Evolutionary conservation across 2,113 vertebrate species (phyloP), one percentile per base, ranked within the genome.

Genomic region (Bufo gargarizans): DNA sequence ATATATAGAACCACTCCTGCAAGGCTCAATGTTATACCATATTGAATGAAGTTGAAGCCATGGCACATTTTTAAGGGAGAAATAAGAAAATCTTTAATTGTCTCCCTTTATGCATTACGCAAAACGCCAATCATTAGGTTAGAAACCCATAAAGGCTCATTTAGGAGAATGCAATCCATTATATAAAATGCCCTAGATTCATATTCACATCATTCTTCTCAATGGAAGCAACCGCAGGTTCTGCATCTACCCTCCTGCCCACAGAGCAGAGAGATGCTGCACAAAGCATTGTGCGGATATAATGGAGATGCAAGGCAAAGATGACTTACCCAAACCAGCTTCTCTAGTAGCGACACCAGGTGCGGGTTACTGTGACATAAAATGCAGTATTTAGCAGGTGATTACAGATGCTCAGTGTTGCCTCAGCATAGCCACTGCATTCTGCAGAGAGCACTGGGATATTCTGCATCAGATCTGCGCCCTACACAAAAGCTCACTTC

Each of bases 401-500:
- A 84, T 33, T 3, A 12, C 1, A 4, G 12, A 33, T 69, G 47
- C n/a, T 84, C 49, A 56, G 63, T 69, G 4, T 14, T 53, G 63
- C 4, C 49, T 69, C 67, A 69, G 82, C 63, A 69, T 55, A 55
- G 82, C 19, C 49, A 47, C 7, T 56, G 11, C 20, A 65, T 88
- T 49, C 43, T 83, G 61, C 72, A 56, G 33, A 53, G 87, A 16
- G 17, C 50, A 9, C 58, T 77, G 53, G 55, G 56, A 84, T 82
- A 87, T 74, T 74, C 81, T 65, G 72, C 47, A 72, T 69, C 58
- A 77, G 81, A 65, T 33, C 71, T 58, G 58, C 81, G 78, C 78
- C 78, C n/a, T 84, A 88, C 81, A 88, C 87, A 88, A 84, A 77
- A 76, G 72, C 80, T 88, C 81, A 6, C 45, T 59, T 84, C 65